A percentile compares a stretch with the other conserved stretches of the same genome.
Conservation (phyloP, 2,113 vertebrate species). For the Parotia lawesii region DNA sequence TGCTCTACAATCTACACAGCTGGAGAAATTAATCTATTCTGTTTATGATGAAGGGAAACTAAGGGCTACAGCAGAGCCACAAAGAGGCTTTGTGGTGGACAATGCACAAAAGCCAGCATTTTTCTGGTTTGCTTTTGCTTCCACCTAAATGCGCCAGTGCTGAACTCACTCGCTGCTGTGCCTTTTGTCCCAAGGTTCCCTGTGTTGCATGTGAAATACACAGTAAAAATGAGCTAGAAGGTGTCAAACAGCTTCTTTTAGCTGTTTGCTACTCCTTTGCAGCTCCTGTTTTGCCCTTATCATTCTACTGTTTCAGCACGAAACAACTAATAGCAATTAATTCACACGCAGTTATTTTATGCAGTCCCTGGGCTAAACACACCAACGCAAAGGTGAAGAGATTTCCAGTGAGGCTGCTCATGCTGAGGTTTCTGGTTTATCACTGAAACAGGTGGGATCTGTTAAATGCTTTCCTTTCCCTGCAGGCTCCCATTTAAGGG, state of each 20-base stretch:
- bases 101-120: not conserved
- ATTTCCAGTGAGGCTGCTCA: not conserved
- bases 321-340: not conserved
- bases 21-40: slow-evolving; percentile 53
- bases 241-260: not conserved
- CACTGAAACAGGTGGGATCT: not conserved
- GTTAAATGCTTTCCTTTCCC: not conserved
- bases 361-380: not conserved
- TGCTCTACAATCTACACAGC: slow-evolving; percentile 44
- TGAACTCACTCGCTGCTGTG: not conserved
- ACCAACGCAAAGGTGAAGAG: not conserved
- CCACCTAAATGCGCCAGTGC: not conserved
- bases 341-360: not conserved
- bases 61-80: not conserved
- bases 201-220: not conserved
- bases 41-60: slow-evolving; percentile 37
- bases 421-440: not conserved
- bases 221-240: not conserved
- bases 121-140: not conserved
- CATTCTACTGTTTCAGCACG: not conserved
- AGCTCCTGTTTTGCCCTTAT: not conserved
- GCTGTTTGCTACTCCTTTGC: not conserved
- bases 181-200: not conserved
- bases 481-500: not conserved
- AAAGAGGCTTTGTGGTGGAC: not conserved